Base-by-base conservation (phyloP, 2,797 vertebrate genomes). In the Falco biarmicus region DNA sequence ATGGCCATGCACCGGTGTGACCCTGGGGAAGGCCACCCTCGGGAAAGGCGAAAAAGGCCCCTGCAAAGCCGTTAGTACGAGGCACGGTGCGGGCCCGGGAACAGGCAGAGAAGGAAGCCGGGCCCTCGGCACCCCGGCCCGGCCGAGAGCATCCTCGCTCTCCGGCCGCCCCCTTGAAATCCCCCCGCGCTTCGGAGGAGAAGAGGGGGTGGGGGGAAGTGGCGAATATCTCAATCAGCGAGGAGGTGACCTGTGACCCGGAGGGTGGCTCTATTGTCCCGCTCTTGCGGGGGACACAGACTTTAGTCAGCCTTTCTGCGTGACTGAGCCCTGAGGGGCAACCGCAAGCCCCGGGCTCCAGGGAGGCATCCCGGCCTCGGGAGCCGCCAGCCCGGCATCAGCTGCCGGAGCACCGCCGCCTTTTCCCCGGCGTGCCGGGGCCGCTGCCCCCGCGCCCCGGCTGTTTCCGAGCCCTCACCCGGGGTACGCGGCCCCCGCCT, bases 211-310 rank as follows among this genome's bases (percentile, higher is more conserved):
- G 70, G 90, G 93, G 94, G 83, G 41, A 70, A 88, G 71, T 24
- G 77, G 87, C 91, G 94, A 98, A 98, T 98, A 98, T 98, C 98
- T 98, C 98, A 98, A 98, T 98, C 98, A 98, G 97, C 86, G 97
- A 97, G 96, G 89, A 97, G 96, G 88, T 95, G 98, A 98, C 98
- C 98, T 98, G 94, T 98, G 98, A 97, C 98, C 98, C 68, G 57
- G 93, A 98, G 97, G 97, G 97, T 98, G 97, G 98, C 97, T 98
- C 97, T 94, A 98, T 98, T 98, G 98, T 98, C 96, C 97, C 96
- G 74, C 95, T 98, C 96, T 98, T 97, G 96, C 96, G 96, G 94
- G 96, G 97, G 96, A 98, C 98, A 98, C 96, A 96, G 96, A 97
- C 97, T 98, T 97, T 97, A 96, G 93, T 89, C 96, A 96, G 95